Evolutionary conservation across 2,888 invertebrate genomes (phyloP).

Genomic region (Lasioglossum villosulum): DNA sequence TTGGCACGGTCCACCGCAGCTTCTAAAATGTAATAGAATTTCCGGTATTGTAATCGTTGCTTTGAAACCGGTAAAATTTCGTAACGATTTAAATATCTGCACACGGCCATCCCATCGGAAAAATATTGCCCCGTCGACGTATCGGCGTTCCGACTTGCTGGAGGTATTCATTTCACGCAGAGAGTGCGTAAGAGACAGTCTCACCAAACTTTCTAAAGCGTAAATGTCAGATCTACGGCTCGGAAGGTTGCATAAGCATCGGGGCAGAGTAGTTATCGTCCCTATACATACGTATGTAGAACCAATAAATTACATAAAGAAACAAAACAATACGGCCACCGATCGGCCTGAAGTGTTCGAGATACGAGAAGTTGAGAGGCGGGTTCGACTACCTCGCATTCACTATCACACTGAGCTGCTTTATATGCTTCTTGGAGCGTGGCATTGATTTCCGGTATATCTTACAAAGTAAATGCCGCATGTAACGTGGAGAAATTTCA

Average conservation of each 20-base stretch:
- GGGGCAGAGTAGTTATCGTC: conserved; percentile 52
- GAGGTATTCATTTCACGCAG: conserved; percentile 55
- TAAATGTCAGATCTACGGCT: conserved; percentile 81
- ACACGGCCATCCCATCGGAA: conserved; percentile 16
- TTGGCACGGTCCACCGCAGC: conserved; percentile 18
- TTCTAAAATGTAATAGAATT: conserved; percentile 39
- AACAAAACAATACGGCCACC: conserved; percentile 62
- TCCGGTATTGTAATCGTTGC: conserved; percentile 53
- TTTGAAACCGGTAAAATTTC: conserved; percentile 53
- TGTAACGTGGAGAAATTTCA: conserved; percentile 46
- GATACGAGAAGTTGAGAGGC: conserved; percentile 36
- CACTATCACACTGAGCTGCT: conserved; percentile 26
- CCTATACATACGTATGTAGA: conserved; percentile 23
- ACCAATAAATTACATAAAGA: conserved; percentile 63
- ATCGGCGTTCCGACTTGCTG: not conserved
- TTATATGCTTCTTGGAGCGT: conserved; percentile 52
- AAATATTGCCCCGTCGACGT: conserved; percentile 14
- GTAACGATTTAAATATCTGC: conserved; percentile 46
- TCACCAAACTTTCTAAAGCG: conserved; percentile 82
- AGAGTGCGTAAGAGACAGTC: conserved; percentile 66
- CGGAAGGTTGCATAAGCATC: conserved; percentile 72
- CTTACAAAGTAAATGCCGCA: conserved; percentile 33
- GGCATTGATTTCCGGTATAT: conserved; percentile 54
- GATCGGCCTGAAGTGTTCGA: conserved; percentile 36
- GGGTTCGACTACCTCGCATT: conserved; percentile 51